phyloP scores from a whole-genome alignment of 2,888 invertebrate genomes.

The Spatulosminthurus flaviceps region DNA sequence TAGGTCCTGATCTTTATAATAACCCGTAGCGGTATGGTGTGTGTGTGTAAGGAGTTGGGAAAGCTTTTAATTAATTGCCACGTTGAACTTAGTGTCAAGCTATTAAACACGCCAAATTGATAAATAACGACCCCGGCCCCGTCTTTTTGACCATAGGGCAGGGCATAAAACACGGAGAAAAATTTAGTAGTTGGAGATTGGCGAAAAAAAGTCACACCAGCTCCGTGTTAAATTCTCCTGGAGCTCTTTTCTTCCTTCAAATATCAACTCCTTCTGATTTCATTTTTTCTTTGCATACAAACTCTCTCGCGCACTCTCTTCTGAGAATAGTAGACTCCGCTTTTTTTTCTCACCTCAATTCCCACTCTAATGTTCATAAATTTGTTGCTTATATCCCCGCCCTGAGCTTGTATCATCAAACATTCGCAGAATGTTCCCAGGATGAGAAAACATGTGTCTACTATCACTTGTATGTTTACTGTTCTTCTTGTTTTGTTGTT shows the following conservation, averaged over 20 bases:
- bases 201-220: slow-evolving; percentile 18
- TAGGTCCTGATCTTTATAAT: background rate
- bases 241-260: slow-evolving; percentile 25
- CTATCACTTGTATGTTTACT: no score
- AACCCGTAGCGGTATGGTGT: slow-evolving; percentile 1
- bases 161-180: slow-evolving; percentile 41
- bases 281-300: background rate
- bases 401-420: slow-evolving; percentile 20
- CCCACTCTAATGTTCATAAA: slow-evolving; percentile 30
- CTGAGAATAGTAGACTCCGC: no score
- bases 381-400: slow-evolving; percentile 26
- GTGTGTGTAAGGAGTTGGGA: slow-evolving; percentile 41
- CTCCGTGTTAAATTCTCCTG: slow-evolving; percentile 28
- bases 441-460: slow-evolving; percentile 5
- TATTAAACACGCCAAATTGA: slow-evolving; percentile 53
- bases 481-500: background rate
- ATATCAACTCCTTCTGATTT: background rate
- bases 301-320: background rate
- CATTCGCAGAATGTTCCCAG: slow-evolving; percentile 15
- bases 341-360: slow-evolving; percentile 3
- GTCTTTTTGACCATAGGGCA: slow-evolving; percentile 40
- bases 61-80: slow-evolving; percentile 50
- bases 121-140: slow-evolving; percentile 49
- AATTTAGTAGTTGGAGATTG: background rate
- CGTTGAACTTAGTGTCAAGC: slow-evolving; percentile 53